Conservation (phyloP, 2,888 invertebrate species). For the Xanthorhoe spadicearia region DNA sequence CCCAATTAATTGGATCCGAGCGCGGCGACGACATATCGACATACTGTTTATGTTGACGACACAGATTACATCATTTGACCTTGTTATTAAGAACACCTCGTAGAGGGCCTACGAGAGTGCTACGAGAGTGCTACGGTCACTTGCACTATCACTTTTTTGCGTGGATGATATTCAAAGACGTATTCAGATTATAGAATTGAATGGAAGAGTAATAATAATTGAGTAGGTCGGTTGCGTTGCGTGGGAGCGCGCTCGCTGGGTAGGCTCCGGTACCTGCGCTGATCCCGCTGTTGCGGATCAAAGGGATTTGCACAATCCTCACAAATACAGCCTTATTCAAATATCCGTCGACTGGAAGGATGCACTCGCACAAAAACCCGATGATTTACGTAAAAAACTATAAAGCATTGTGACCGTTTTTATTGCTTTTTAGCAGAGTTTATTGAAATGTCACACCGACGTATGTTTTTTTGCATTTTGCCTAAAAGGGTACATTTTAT, state of each 20-base stretch:
- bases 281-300: slow-evolving; percentile 49
- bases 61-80: background rate
- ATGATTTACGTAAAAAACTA: slow-evolving; percentile 42
- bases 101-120: slow-evolving; percentile 42
- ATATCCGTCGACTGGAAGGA: slow-evolving; percentile 52
- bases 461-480: slow-evolving; percentile 47
- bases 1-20: slow-evolving; percentile 42
- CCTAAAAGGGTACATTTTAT: slow-evolving; percentile 58
- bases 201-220: background rate
- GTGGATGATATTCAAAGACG: background rate
- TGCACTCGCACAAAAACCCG: slow-evolving; percentile 35
- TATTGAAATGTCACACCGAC: slow-evolving; percentile 66
- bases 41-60: background rate
- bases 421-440: slow-evolving; percentile 32
- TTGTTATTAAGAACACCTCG: background rate
- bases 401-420: slow-evolving; percentile 36
- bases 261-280: slow-evolving; percentile 40
- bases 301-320: slow-evolving; percentile 51
- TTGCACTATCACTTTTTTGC: background rate
- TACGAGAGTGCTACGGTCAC: slow-evolving; percentile 43
- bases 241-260: slow-evolving; percentile 30
- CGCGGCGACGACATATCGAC: slow-evolving; percentile 13
- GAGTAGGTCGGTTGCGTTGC: too few relatives aligned
- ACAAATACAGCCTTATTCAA: slow-evolving; percentile 53
- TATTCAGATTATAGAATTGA: slow-evolving; percentile 6